These are phyloP conservation scores for Ormyrus thymus DNA, from an alignment of 2,888 invertebrate genomes.

Conservation along the genomic window DNA sequence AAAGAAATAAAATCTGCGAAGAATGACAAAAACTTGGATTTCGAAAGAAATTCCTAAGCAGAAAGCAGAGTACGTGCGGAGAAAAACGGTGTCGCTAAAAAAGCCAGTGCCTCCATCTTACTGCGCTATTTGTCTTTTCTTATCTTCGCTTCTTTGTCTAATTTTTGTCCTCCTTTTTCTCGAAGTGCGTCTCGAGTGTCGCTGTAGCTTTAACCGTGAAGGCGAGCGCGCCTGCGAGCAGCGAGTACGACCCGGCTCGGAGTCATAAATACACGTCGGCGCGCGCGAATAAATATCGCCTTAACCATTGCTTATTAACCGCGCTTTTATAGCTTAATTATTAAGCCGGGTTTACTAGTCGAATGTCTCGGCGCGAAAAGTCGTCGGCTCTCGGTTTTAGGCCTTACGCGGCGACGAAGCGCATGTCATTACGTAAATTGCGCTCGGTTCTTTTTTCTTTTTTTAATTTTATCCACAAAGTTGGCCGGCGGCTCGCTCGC, in stretches of 20 bases:
- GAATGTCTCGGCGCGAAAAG: neutral
- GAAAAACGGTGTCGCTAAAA: too few relatives aligned
- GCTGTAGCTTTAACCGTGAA: slow-evolving; percentile 8
- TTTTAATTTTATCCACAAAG: too few relatives aligned
- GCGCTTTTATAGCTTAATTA: slow-evolving; percentile 37
- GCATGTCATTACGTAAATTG: neutral
- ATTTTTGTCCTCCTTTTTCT: slow-evolving; percentile 17
- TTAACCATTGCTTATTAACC: slow-evolving; percentile 31
- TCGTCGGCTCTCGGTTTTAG: neutral
- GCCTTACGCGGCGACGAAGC: neutral
- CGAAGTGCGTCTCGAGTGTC: slow-evolving; percentile 48
- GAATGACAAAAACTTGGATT: too few relatives aligned
- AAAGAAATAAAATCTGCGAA: too few relatives aligned
- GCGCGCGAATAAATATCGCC: slow-evolving; percentile 35
- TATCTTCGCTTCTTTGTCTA: slow-evolving; percentile 29
- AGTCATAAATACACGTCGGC: slow-evolving; percentile 44
- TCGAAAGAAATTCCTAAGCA: too few relatives aligned
- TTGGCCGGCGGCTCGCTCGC: neutral
- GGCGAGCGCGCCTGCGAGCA: slow-evolving; percentile 37
- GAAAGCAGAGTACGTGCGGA: too few relatives aligned
- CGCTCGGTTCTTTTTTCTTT: too few relatives aligned
- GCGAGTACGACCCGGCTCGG: neutral
- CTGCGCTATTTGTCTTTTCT: slow-evolving; percentile 9
- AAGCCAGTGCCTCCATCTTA: too few relatives aligned
- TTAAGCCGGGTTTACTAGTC: slow-evolving; percentile 23